Base-by-base conservation (phyloP, 1,140 invertebrate genomes). In the Camponotus vicinus region DNA sequence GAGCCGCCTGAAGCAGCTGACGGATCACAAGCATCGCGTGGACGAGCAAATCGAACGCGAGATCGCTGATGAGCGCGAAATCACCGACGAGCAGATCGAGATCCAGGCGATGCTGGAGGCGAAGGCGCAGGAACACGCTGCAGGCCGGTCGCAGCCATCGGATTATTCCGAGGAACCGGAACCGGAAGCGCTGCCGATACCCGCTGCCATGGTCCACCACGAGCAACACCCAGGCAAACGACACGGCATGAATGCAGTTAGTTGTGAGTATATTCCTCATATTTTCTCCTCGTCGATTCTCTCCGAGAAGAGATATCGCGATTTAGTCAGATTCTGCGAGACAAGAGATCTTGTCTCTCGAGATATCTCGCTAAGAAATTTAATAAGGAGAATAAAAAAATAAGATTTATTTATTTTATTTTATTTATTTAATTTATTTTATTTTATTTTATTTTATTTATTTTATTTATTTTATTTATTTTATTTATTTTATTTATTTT, bases 191-290 rank as follows among this genome's bases (percentile, higher is more conserved):
- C 92, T 91, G 76, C 93, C 94, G 1, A 85, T 92, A 6, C 93
- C 94, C 13, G 92, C 91, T 52, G 90, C 93, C 0, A 82, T 93
- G 2, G 89, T 94, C 3, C 90, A 93, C 52, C 92, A 88, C 32
- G 88, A 67, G 8, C 40, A 91, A 45, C 92, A 91, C 40, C 67
- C 90, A 7, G 92, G 90, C 3, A 95, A 95, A 75, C 93, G 95
- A 70, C 55, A 83, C 15, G 40, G 55, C 27, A 3, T 2, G 40
- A 93, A 92, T 7, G 27, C 49, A 6, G 59, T 89, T 1, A 95
- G 91, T 80, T 95, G 95, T 95, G 75, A 95, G 95, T 94, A 87
- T 42, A 7, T 7, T 6, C 6, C 1, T 5, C 45, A 4, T 13
- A 15, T 40, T 8, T 8, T 9, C n/a, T 75, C 8, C 9, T 32